A percentile compares a stretch with the other conserved stretches of the same genome.
Conservation (phyloP, 2,888 invertebrate species). For the Leuctra nigra region DNA sequence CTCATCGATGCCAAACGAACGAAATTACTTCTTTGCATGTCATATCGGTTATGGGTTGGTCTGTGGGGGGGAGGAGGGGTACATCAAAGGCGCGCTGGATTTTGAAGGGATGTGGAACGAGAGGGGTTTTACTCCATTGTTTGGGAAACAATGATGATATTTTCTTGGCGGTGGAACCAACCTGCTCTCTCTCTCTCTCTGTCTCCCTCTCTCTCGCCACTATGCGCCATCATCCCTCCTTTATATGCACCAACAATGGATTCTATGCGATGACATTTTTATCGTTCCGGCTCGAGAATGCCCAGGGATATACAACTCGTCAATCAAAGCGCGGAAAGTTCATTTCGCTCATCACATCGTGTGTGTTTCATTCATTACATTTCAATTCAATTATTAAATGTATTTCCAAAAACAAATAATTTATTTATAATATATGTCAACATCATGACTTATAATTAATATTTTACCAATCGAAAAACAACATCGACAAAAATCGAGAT, state of each 20-base stretch:
- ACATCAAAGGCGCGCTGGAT: background rate
- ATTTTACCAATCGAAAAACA: no score
- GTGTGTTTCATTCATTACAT: no score
- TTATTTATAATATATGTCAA: no score
- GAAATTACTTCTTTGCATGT: conserved; percentile 28
- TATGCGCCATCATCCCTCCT: conserved; percentile 21
- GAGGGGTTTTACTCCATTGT: conserved; percentile 25
- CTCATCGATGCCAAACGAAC: no score
- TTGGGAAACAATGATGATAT: conserved; percentile 30
- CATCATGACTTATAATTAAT: no score
- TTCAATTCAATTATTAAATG: no score
- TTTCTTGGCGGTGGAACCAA: conserved; percentile 29
- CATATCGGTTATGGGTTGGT: conserved; percentile 19
- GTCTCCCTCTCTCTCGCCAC: no score
- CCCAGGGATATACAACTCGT: conserved; percentile 3
- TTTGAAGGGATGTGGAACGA: conserved; percentile 8
- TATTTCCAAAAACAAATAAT: no score
- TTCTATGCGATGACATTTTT: conserved; percentile 28
- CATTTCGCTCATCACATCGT: no score
- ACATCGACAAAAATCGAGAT: no score
- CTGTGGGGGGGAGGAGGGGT: background rate
- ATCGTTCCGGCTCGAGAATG: conserved; percentile 13
- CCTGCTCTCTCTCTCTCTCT: background rate
- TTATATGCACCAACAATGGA: conserved; percentile 29
- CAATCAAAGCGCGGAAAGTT: no score